These are phyloP conservation scores for Eptesicus fuscus DNA, from an alignment of 2,113 vertebrate species.

Conservation along the genomic window DNA sequence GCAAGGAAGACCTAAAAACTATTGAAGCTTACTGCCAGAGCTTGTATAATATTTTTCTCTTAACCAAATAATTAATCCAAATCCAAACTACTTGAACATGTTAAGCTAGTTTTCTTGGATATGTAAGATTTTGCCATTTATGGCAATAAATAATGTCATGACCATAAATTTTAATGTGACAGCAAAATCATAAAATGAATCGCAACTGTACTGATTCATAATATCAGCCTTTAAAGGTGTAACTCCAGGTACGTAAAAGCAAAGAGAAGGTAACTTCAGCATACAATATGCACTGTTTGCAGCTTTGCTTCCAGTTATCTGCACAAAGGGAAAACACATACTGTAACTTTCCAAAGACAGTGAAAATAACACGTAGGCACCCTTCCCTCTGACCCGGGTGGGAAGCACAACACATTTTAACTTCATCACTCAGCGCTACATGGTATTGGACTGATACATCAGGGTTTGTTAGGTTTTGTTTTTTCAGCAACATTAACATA, in stretches of 20 bases:
- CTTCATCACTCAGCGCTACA: slow-evolving; percentile 84
- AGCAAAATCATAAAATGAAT: slow-evolving; percentile 78
- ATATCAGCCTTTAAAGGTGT: slow-evolving; percentile 85
- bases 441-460: slow-evolving; percentile 86
- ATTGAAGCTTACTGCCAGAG: slow-evolving; percentile 76
- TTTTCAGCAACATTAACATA: slow-evolving; percentile 85
- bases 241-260: slow-evolving; percentile 78
- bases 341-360: slow-evolving; percentile 85
- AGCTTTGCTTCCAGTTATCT: slow-evolving; percentile 87
- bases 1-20: slow-evolving; percentile 82
- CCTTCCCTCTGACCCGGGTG: slow-evolving; percentile 78
- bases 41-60: slow-evolving; percentile 74
- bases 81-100: slow-evolving; percentile 76
- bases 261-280: slow-evolving; percentile 77
- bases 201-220: slow-evolving; percentile 77
- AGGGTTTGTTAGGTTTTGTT: slow-evolving; percentile 84
- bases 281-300: slow-evolving; percentile 80
- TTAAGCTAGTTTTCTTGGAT: slow-evolving; percentile 76
- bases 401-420: slow-evolving; percentile 82
- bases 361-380: slow-evolving; percentile 85
- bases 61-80: slow-evolving; percentile 76
- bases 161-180: slow-evolving; percentile 79
- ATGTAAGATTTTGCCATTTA: slow-evolving; percentile 77
- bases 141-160: slow-evolving; percentile 84
- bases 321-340: slow-evolving; percentile 91